These are phyloP conservation scores for Spinibarbus caldwelli DNA, from an alignment of 2,797 vertebrate genomes.

Conservation along the genomic window DNA sequence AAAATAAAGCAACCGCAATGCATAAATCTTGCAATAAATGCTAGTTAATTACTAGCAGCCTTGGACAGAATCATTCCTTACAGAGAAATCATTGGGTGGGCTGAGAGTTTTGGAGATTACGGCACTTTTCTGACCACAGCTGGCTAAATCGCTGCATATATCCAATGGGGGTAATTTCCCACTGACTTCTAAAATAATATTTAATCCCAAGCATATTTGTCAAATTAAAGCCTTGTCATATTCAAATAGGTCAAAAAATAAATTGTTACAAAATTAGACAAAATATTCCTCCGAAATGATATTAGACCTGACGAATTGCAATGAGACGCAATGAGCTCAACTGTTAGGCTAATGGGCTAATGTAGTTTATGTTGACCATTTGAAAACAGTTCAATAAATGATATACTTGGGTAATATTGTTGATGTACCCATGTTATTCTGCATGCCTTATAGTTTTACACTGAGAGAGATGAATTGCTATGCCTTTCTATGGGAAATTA, in stretches of 20 bases:
- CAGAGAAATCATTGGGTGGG: conserved; percentile 60
- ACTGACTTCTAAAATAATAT: neutral
- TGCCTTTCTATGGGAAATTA: conserved; percentile 43
- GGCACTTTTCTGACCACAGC: conserved; percentile 51
- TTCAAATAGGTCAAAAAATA: conserved; percentile 38
- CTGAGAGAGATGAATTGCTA: conserved; percentile 73
- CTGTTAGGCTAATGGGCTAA: conserved; percentile 62
- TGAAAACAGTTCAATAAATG: conserved; percentile 74
- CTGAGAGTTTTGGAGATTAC: conserved; percentile 59
- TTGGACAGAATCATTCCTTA: conserved; percentile 59
- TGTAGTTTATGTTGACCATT: conserved; percentile 74
- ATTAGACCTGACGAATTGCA: conserved; percentile 26
- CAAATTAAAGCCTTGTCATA: conserved; percentile 25
- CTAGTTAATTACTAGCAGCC: conserved; percentile 56
- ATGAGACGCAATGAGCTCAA: conserved; percentile 45
- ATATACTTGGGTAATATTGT: conserved; percentile 72
- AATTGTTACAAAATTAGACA: too few relatives aligned
- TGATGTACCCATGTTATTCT: conserved; percentile 74
- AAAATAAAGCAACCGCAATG: conserved; percentile 54
- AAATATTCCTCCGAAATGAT: conserved; percentile 47
- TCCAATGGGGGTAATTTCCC: neutral
- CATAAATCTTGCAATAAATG: conserved; percentile 69
- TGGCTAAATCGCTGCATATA: neutral
- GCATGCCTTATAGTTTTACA: conserved; percentile 72
- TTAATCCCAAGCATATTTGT: neutral